phyloP scores from a whole-genome alignment of 2,888 invertebrate species.

The Cartodere bifasciata region DNA sequence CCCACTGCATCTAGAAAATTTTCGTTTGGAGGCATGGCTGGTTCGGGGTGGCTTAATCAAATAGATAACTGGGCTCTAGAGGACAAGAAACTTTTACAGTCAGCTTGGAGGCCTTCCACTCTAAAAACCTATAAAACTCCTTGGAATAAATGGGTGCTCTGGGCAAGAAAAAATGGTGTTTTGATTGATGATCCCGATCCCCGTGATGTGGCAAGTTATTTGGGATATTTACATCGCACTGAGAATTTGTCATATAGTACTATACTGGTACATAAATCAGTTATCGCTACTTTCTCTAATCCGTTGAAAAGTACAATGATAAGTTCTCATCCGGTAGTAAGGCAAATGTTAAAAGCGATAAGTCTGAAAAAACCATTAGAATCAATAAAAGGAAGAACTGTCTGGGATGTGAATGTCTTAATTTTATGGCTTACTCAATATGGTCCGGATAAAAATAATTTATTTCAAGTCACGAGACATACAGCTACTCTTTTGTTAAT shows the following conservation, averaged over 20 bases:
- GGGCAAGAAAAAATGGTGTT: no score
- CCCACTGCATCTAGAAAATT: conserved; percentile 7
- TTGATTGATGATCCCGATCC: no score
- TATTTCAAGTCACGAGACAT: not conserved
- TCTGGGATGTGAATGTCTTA: not conserved
- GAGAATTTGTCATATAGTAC: no score
- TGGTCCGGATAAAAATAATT: not conserved
- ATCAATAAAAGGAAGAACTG: not conserved
- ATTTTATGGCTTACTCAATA: not conserved
- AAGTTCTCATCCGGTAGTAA: not conserved
- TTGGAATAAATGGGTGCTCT: not conserved
- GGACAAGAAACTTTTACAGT: no score
- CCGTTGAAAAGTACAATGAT: not conserved
- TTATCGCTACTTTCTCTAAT: not conserved
- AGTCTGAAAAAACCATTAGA: not conserved
- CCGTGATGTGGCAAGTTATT: no score
- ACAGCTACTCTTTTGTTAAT: no score
- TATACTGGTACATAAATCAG: conserved; percentile 1
- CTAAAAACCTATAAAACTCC: not conserved
- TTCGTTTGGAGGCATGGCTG: conserved; percentile 7
- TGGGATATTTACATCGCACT: not conserved
- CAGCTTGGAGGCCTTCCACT: not conserved
- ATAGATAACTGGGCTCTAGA: no score
- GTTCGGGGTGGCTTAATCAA: no score
- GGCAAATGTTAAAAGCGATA: not conserved